Percentiles rank a stretch among this genome's conserved stretches.
phyloP scores from a whole-genome alignment of 2,888 invertebrate genomes.

The Podabrus alpinus region DNA sequence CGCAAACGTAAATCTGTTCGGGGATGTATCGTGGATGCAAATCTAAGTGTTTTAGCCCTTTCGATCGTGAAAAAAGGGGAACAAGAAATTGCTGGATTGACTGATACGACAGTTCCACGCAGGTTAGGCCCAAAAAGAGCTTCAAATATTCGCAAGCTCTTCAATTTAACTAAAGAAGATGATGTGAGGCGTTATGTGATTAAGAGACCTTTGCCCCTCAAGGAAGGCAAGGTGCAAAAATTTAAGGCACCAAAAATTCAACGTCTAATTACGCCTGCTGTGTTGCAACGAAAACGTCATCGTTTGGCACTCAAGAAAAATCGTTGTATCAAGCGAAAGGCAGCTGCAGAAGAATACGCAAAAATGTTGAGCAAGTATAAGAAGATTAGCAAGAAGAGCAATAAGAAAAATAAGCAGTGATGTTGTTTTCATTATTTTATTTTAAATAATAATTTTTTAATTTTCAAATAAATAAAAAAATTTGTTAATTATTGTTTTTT shows the following conservation, averaged over 20 bases:
- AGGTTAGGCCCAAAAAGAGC: constrained; percentile 97
- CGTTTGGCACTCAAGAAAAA: constrained; percentile 86
- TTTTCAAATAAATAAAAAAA: no score
- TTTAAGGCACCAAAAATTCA: constrained; percentile 94
- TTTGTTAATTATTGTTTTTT: no score
- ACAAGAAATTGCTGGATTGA: constrained; percentile 94
- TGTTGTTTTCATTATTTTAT: neutral
- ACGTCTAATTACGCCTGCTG: constrained; percentile 88
- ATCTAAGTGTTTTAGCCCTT: constrained; percentile 93
- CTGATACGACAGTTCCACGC: constrained; percentile 91
- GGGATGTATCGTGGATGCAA: constrained; percentile 98
- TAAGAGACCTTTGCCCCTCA: constrained; percentile 85
- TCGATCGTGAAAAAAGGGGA: constrained; percentile 95
- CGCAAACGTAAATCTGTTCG: constrained; percentile 98
- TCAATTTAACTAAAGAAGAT: constrained; percentile 94
- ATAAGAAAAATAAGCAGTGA: neutral
- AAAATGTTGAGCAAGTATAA: constrained; percentile 89
- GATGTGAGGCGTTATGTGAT: constrained; percentile 97
- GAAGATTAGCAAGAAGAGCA: constrained; percentile 59
- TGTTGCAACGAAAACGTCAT: constrained; percentile 87
- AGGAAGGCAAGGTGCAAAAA: constrained; percentile 76
- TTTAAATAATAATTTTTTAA: neutral
- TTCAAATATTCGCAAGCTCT: constrained; percentile 93
- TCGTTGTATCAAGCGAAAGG: constrained; percentile 79
- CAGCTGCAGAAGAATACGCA: constrained; percentile 88